A percentile compares a stretch with the other conserved stretches of the same genome.
phyloP scores from a whole-genome alignment of 2,888 invertebrate species.

The Ormyrus labotus region DNA sequence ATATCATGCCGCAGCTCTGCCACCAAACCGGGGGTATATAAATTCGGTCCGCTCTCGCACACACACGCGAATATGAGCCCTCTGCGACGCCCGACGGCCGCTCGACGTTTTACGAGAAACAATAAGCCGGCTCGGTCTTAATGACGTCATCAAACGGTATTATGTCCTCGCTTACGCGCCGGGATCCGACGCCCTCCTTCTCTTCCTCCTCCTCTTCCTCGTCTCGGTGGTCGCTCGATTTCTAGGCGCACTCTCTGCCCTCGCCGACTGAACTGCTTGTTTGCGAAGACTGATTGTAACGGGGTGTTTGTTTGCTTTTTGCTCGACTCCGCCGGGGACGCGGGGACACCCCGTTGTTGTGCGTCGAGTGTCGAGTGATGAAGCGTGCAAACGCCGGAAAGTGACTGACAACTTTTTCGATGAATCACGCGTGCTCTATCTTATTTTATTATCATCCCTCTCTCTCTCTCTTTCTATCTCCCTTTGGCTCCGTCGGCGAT shows the following conservation, averaged over 20 bases:
- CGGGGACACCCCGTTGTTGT: too few relatives aligned
- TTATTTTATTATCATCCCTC: neutral
- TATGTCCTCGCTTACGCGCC: slow-evolving; percentile 53
- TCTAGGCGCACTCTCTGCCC: too few relatives aligned
- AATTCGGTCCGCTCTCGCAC: slow-evolving; percentile 7
- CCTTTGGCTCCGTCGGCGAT: neutral
- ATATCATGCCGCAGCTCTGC: neutral
- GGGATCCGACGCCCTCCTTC: neutral
- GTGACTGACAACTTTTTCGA: too few relatives aligned
- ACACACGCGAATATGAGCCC: slow-evolving; percentile 36
- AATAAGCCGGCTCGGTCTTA: slow-evolving; percentile 67
- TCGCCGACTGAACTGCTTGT: neutral
- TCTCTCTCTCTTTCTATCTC: neutral
- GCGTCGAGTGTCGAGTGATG: too few relatives aligned
- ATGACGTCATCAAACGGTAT: slow-evolving; percentile 69
- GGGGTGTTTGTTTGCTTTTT: neutral
- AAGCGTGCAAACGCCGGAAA: too few relatives aligned
- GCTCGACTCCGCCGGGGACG: too few relatives aligned
- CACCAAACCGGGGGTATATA: neutral
- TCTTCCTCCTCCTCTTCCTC: neutral
- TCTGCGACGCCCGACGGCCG: slow-evolving; percentile 30
- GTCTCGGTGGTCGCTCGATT: too few relatives aligned
- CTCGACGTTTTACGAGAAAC: slow-evolving; percentile 67
- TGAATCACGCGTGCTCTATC: too few relatives aligned
- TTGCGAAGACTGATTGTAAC: neutral